phyloP scores from a whole-genome alignment of 2,797 vertebrate species.

The Lates japonicus region DNA sequence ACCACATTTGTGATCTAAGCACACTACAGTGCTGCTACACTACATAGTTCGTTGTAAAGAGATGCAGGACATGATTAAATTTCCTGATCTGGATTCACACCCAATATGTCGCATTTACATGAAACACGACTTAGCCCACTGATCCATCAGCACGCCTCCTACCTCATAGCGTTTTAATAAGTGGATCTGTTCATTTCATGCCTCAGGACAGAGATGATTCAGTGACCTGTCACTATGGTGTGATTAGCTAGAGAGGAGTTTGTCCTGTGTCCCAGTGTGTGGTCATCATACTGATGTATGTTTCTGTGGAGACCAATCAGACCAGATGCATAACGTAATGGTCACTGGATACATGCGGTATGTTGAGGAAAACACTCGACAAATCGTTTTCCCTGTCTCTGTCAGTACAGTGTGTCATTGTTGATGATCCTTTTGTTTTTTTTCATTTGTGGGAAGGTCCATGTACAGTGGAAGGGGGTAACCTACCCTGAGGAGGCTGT shows the following conservation, averaged over 20 bases:
- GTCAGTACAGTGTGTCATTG: background rate
- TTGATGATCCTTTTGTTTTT: background rate
- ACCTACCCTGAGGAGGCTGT: no score
- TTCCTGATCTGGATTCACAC: constrained; percentile 29
- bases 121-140: background rate
- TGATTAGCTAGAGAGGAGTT: constrained; percentile 15
- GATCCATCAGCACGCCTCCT: constrained; percentile 10
- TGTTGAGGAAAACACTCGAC: background rate
- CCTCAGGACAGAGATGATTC: constrained; percentile 29
- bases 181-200: constrained; percentile 13
- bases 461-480: no score
- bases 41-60: background rate
- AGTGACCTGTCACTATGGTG: constrained; percentile 22
- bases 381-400: background rate
- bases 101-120: constrained; percentile 10
- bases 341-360: background rate
- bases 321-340: background rate
- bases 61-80: background rate
- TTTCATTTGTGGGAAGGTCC: no score
- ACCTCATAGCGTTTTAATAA: background rate
- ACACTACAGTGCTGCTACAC: background rate
- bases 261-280: constrained; percentile 10
- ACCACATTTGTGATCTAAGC: background rate
- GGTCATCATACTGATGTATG: constrained; percentile 1
- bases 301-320: background rate